These are phyloP conservation scores for Megaceryle torquata DNA, from an alignment of 2,113 vertebrate genomes.

Conservation along the genomic window DNA sequence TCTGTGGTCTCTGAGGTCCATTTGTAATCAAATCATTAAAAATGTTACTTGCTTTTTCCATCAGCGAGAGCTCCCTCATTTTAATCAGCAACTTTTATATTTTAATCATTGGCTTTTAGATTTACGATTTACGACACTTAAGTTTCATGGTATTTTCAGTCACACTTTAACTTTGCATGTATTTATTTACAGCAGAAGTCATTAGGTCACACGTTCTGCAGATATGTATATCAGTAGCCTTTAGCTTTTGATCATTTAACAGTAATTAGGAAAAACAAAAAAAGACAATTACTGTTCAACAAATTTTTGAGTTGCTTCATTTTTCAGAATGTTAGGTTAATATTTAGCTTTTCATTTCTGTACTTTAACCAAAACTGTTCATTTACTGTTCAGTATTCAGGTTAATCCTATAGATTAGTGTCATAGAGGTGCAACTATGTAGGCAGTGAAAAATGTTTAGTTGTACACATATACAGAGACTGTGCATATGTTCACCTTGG, in stretches of 20 bases:
- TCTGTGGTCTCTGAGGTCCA: background rate
- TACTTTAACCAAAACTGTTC: background rate
- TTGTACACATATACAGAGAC: too few relatives aligned
- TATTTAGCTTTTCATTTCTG: background rate
- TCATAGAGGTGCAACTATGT: background rate
- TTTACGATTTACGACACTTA: background rate
- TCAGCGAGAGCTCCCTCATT: background rate
- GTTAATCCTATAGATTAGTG: background rate
- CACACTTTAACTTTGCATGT: background rate
- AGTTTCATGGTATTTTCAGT: background rate
- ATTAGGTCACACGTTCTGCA: background rate
- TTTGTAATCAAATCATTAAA: background rate
- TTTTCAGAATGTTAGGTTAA: background rate
- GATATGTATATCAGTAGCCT: background rate
- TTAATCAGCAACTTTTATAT: background rate
- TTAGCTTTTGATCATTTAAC: background rate
- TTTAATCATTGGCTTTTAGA: background rate
- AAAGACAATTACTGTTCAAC: background rate
- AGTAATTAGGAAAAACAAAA: background rate
- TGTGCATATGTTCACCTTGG: background rate
- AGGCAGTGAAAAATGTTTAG: background rate
- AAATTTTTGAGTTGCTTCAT: background rate
- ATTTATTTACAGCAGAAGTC: background rate
- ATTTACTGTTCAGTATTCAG: background rate
- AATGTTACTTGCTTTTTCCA: background rate